Evolutionary conservation across 2,797 vertebrate genomes (phyloP), one percentile per base, ranked within the genome.

Genomic region (Prionace glauca): DNA sequence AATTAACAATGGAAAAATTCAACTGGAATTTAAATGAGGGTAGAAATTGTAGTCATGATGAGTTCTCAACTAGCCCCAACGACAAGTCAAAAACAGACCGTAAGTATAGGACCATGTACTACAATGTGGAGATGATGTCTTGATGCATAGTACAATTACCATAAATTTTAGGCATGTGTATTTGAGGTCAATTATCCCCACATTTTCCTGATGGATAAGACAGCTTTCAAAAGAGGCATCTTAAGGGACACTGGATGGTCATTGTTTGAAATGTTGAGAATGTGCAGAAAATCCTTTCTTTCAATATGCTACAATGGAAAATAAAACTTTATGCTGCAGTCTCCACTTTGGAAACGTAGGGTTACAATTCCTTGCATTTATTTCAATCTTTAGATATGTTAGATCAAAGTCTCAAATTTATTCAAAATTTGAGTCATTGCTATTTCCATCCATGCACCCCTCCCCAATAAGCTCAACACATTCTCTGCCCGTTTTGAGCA

Each of bases 1-100:
- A 96, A 96, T 96, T 96, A 72, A 97, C 97, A 1, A 97, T 97
- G 97, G 97, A 98, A 96, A 97, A 96, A 94, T 97, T 98, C 95
- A 95, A 96, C 62, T 95, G 26, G 95, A 93, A 95, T 62, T 95
- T 96, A 88, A 96, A 95, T 18, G 88, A 95, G 29, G 69, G 14
- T 95, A 77, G 71, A 95, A 60, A 45, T 77, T 95, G 96, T 95
- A 96, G 84, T 95, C 96, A 87, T 95, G 96, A 97, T 96, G 96
- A 96, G 32, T 69, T 95, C 94, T 96, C 96, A 95, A 92, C 96
- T 94, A 96, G 95, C 91, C 87, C 94, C 93, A 86, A 65, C 29
- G 93, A 95, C 71, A 56, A 20, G 50, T 26, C 71, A 74, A 50
- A 72, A 95, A 1, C 60, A 32, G 71, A 77, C 1, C 45, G 93